These are phyloP conservation scores for Trissonchulus latispiculum DNA, from an alignment of 2,888 invertebrate genomes.

Conservation along the genomic window DNA sequence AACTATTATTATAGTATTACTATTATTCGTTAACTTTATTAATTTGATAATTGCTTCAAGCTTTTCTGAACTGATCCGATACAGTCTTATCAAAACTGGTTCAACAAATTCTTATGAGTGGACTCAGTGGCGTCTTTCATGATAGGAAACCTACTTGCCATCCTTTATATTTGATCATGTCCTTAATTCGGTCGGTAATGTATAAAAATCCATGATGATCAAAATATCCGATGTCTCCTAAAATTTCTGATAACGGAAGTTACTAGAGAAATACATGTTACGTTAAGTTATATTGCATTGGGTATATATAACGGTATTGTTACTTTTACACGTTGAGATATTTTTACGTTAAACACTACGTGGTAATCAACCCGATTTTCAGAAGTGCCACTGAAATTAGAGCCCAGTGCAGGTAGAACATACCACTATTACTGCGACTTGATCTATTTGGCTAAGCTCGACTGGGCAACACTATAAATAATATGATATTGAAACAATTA, in stretches of 20 bases:
- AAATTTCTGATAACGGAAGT: background rate
- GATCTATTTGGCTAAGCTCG: no score
- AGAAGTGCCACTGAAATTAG: no score
- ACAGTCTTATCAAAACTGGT: no score
- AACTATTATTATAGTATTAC: no score
- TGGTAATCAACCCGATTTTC: no score
- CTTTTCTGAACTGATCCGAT: no score
- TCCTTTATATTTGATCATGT: conserved; percentile 76
- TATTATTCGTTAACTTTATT: no score
- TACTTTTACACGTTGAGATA: background rate
- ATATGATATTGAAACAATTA: background rate
- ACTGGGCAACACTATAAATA: background rate
- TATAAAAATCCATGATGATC: conserved; percentile 64
- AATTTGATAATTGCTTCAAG: no score
- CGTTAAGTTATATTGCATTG: background rate
- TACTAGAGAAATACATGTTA: background rate
- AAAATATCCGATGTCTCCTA: conserved; percentile 68
- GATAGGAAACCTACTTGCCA: conserved; percentile 57
- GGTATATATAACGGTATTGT: background rate
- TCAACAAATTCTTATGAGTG: background rate
- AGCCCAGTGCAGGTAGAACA: no score
- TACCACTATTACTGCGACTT: no score
- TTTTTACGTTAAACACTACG: no score
- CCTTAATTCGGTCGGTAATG: conserved; percentile 71
- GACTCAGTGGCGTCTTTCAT: no score